Evolutionary conservation across 2,113 vertebrate species (phyloP).

Genomic region (Tachycineta bicolor): DNA sequence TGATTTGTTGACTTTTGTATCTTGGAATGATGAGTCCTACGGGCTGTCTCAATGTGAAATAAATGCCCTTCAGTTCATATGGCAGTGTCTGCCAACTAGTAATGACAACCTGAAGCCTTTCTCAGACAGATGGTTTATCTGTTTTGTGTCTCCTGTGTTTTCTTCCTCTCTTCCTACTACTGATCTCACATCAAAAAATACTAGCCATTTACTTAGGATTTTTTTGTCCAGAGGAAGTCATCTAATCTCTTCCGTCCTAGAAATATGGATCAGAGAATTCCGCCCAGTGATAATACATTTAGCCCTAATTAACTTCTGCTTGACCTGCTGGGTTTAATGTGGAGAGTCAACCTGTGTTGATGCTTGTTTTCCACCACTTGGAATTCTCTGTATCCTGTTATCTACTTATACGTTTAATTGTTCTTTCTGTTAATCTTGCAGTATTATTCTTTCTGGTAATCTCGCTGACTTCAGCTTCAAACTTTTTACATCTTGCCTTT

Average conservation of each 20-base stretch:
- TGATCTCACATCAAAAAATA: not conserved
- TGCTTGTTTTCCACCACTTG: not conserved
- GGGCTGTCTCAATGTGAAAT: not conserved
- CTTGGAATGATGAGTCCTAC: not conserved
- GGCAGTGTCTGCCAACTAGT: not conserved
- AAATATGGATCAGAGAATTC: not conserved
- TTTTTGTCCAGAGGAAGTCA: not conserved
- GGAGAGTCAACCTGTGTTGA: not conserved
- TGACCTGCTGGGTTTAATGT: not conserved
- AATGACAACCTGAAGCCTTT: not conserved
- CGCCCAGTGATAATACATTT: not conserved
- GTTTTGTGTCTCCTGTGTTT: accelerated
- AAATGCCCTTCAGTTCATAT: not conserved
- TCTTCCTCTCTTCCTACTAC: not conserved
- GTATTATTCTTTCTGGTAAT: not conserved
- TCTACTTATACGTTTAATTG: not conserved
- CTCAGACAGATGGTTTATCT: not conserved
- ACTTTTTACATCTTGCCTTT: not conserved
- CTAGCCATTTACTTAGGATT: not conserved
- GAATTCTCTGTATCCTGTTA: not conserved
- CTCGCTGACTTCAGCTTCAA: not conserved
- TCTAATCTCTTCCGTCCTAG: not conserved
- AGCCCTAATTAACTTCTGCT: not conserved
- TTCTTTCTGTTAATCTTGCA: not conserved
- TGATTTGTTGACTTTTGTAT: not conserved